These are phyloP conservation scores for Nomada flava DNA, from an alignment of 2,888 invertebrate species.

Conservation along the genomic window DNA sequence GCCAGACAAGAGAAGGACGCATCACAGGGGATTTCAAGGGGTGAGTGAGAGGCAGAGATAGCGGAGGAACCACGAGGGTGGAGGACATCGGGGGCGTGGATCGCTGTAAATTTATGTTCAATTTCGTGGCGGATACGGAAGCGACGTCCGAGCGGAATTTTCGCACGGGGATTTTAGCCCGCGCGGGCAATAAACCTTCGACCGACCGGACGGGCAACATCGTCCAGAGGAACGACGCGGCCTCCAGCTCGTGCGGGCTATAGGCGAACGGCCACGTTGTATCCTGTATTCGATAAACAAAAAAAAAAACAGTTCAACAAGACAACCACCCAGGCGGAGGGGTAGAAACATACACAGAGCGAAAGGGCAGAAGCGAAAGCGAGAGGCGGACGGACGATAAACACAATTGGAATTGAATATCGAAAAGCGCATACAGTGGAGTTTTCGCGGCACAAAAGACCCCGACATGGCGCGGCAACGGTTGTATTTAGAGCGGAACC, in stretches of 20 bases:
- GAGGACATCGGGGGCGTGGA: conserved; percentile 35
- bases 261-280: conserved; percentile 40
- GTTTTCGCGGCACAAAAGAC: conserved; percentile 45
- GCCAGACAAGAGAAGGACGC: background rate
- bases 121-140: conserved; percentile 75
- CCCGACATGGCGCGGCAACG: conserved; percentile 12
- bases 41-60: background rate
- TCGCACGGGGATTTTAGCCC: conserved; percentile 74
- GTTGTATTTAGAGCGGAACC: conserved; percentile 64
- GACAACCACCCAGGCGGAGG: background rate
- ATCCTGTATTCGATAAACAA: conserved; percentile 6
- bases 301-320: background rate
- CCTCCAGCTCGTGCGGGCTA: conserved; percentile 9
- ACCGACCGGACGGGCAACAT: conserved; percentile 61
- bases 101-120: conserved; percentile 77
- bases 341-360: background rate
- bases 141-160: conserved; percentile 74
- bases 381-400: conserved; percentile 56
- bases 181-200: conserved; percentile 75
- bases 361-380: conserved; percentile 56
- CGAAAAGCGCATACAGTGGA: conserved; percentile 54
- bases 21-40: too few species aligned
- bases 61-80: background rate
- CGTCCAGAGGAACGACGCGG: conserved; percentile 47
- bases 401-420: conserved; percentile 70